Evolutionary conservation across 2,888 invertebrate genomes (phyloP), one percentile per base, ranked within the genome.

Genomic region (Yponomeuta sedellus): DNA sequence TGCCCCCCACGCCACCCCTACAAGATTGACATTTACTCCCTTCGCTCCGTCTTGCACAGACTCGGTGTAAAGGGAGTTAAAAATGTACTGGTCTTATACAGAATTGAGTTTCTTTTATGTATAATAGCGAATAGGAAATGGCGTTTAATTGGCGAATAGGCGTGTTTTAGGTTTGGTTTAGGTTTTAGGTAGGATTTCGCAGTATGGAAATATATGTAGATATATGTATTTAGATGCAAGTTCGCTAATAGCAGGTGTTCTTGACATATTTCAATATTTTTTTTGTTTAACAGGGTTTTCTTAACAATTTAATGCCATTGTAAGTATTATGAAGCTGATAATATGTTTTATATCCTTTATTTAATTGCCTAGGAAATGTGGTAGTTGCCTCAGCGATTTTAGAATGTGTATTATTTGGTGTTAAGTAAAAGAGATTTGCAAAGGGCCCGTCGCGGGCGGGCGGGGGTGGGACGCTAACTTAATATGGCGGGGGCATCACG

Each of bases 401-500:
- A 77, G 75, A 73, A 75, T 72, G 63, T 39, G 22, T n/a, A 25
- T 57, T 73, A 74, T 74, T 76, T 72, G 67, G 70, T 75, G 75
- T 71, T 71, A 73, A 73, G 75, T 74, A 71, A 71, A 72, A 72
- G 68, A 70, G 67, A 22, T 12, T 59, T 66, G 70, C 67, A 71
- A 69, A 66, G 66, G 44, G 44, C 44, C 16, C 44, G 44, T 5
- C 44, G 16, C 28, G 67, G 76, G 73, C 75, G 75, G 74, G 11
- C 59, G 65, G 72, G 76, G 78, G 78, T 76, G 77, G 80, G 72
- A 82, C 80, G 81, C 79, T 87, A 88, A 88, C 87, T 86, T 86
- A 88, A 88, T 88, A 87, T 85, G 86, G 86, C 82, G 83, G 79
- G 80, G 85, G 86, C 86, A 88, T 87, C 85, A 84, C 81, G 84